Evolutionary conservation across 2,888 invertebrate genomes (phyloP).

Genomic region (Timema cristinae): DNA sequence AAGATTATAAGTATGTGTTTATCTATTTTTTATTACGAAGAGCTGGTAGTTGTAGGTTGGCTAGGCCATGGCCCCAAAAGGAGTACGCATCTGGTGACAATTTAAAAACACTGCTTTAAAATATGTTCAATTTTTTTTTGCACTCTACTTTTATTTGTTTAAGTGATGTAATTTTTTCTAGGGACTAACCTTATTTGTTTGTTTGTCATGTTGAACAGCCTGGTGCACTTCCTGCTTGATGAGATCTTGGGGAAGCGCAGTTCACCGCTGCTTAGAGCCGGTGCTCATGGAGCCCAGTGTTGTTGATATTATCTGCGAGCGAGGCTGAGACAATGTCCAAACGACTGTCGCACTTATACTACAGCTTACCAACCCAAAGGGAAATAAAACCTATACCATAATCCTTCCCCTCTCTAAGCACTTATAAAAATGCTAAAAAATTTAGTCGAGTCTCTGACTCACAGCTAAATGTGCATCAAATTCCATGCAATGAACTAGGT

Average conservation of each 20-base stretch:
- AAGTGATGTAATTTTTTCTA: no score
- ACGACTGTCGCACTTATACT: no score
- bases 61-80: no score
- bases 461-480: no score
- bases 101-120: background rate
- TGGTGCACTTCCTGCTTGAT: conserved; percentile 89
- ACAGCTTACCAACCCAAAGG: no score
- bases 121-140: background rate
- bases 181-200: background rate
- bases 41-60: no score
- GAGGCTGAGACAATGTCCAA: conserved; percentile 50
- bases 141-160: background rate
- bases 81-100: background rate
- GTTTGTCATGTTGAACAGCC: conserved; percentile 49
- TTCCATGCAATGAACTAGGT: no score
- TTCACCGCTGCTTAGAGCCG: conserved; percentile 90
- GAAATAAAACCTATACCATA: no score
- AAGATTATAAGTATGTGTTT: background rate
- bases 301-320: conserved; percentile 87
- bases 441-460: no score
- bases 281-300: conserved; percentile 93
- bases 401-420: no score
- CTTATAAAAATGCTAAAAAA: no score
- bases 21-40: no score
- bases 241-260: conserved; percentile 94